Evolutionary conservation across 2,888 invertebrate species (phyloP), one percentile per base, ranked within the genome.

Genomic region (Lasioglossum pauxillum): DNA sequence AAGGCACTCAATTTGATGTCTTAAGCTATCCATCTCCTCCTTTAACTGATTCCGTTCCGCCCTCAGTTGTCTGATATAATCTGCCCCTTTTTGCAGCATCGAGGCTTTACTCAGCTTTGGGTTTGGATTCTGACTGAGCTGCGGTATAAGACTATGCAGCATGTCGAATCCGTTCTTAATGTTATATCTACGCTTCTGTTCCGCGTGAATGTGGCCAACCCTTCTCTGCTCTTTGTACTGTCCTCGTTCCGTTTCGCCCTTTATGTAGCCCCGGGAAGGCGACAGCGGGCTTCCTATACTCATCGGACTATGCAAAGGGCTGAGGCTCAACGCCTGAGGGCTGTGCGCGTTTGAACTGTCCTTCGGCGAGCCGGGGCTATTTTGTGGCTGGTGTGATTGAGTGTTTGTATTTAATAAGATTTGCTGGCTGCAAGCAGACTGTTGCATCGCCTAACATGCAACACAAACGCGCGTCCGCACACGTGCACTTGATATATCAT

Each of bases 131-230:
- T 98, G 97, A 95, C 97, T 98, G 83, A 99, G 96, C 91, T 98
- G 98, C 44, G 99, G 99, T 94, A 99, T 98, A 84, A 99, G 96
- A 86, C 98, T 97, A 95, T 99, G 98, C 89, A 99, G 96, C 95
- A 98, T 98, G 95, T 99, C 99, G 95, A 99, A 99, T 64, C 99
- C 99, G 95, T 98, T 98, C 95, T 99, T 99, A 93, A 99, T 99
- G 95, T 99, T 99, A 95, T 98, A 99, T 79, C 99, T 90, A 96
- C 99, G 96, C 95, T 99, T 99, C 96, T 99, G 99, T 94, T 99
- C 99, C 0, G 99, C 99, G 95, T 98, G 98, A 92, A 98, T 98
- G 95, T 99, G 99, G 23, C 98, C 98, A 86, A 97, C 98, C 80
- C 99, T 97, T 72, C 98, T 96, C 92, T 98, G 97, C 94, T 98